Percentiles rank a stretch among this genome's conserved stretches.
Conservation (phyloP, 2,113 vertebrate species). For the Isurus oxyrinchus region DNA sequence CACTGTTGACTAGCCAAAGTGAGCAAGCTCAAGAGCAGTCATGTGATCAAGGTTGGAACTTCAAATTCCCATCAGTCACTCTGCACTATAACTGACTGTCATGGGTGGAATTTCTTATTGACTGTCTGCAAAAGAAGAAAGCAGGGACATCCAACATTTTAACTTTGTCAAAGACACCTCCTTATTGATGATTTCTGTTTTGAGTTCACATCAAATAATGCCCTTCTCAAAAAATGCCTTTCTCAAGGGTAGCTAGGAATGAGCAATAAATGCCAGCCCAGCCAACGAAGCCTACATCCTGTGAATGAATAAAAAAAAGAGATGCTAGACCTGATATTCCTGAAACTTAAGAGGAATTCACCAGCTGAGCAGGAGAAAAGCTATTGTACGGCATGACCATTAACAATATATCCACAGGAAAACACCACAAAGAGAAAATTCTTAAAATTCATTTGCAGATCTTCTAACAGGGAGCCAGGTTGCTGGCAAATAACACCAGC, state of each 20-base stretch:
- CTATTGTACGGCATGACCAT: not conserved
- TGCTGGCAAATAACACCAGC: not conserved
- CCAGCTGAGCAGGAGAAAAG: not conserved
- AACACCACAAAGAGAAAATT: not conserved
- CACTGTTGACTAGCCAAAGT: not conserved
- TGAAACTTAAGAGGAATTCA: not conserved
- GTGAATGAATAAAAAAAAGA: not conserved
- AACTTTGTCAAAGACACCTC: not conserved
- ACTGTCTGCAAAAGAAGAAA: not conserved
- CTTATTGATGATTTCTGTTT: not conserved
- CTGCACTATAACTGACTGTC: not conserved
- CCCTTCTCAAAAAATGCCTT: too few species aligned
- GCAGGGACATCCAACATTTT: not conserved
- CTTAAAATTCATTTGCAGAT: not conserved
- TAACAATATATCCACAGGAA: not conserved
- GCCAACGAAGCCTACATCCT: too few species aligned
- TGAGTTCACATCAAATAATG: not conserved
- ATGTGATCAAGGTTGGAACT: not conserved
- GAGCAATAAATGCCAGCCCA: too few species aligned
- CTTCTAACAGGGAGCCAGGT: not conserved
- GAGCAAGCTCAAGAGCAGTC: not conserved
- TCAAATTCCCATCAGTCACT: not conserved
- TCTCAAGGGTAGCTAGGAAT: too few species aligned
- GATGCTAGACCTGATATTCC: not conserved
- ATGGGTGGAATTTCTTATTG: not conserved